A percentile compares a stretch with the other conserved stretches of the same genome.
Evolutionary conservation across 1,140 invertebrate species (phyloP).

Genomic region (Cherax quadricarinatus): DNA sequence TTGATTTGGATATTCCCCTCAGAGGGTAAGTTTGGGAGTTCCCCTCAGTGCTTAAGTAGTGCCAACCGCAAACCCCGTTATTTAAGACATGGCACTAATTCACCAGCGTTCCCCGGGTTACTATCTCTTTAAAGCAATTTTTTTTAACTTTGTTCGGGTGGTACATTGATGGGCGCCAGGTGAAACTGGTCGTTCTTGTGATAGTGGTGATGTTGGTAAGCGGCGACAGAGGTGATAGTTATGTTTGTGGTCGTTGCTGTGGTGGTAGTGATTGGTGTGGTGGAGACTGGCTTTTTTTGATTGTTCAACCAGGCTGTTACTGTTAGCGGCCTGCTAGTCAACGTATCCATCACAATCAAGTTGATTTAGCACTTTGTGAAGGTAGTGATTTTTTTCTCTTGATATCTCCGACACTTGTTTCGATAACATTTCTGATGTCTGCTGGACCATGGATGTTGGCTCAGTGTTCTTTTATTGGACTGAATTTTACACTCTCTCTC

Average conservation of each 20-base stretch:
- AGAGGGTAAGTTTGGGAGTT: not conserved
- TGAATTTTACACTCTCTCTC: no score
- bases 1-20: constrained; percentile 14
- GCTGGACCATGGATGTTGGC: no score
- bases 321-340: no score
- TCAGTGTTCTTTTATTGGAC: no score
- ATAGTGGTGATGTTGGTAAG: no score
- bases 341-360: no score
- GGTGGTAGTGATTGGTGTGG: not conserved
- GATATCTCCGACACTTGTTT: no score
- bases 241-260: not conserved
- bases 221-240: not conserved
- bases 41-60: not conserved
- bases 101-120: not conserved
- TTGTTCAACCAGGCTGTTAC: no score
- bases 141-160: not conserved
- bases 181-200: no score
- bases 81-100: not conserved
- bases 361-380: no score
- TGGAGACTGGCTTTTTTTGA: not conserved
- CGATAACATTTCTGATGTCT: no score
- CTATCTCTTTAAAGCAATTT: not conserved
- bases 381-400: no score
- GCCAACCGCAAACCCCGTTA: not conserved
- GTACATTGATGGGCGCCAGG: not conserved